These are phyloP conservation scores for Clarias macrocephalus DNA, from an alignment of 2,113 vertebrate species.

Conservation along the genomic window DNA sequence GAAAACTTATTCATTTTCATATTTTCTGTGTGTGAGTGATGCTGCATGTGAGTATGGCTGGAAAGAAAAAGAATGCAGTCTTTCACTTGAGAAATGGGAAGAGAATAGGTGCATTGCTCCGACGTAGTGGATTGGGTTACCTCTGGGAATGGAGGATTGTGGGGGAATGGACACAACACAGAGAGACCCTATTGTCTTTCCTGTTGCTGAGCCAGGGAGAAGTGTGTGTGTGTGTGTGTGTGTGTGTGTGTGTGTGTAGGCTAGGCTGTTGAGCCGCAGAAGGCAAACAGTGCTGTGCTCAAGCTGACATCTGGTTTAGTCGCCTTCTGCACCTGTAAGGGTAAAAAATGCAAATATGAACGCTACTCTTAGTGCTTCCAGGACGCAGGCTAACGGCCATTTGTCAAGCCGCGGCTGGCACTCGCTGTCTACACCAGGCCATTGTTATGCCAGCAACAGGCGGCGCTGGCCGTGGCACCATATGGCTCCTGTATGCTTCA, in stretches of 20 bases:
- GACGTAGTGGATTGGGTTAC: conserved; percentile 70
- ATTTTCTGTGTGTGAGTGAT: conserved; percentile 40
- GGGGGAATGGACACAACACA: conserved; percentile 51
- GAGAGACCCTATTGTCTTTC: conserved; percentile 80
- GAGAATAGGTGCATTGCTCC: conserved; percentile 87
- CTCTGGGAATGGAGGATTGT: conserved; percentile 58
- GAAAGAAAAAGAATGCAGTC: conserved; percentile 72
- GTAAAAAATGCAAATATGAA: conserved; percentile 76
- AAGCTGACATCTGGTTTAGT: conserved; percentile 85
- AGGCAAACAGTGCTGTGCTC: conserved; percentile 73
- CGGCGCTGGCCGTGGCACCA: conserved; percentile 79
- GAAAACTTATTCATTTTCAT: conserved; percentile 41
- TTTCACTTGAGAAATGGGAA: conserved; percentile 81
- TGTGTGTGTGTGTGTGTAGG: conserved; percentile 64
- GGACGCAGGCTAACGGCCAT: conserved; percentile 74
- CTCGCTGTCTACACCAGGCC: conserved; percentile 69
- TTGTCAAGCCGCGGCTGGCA: conserved; percentile 73
- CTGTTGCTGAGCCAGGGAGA: conserved; percentile 64
- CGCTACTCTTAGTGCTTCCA: conserved; percentile 63
- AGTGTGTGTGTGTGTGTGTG: conserved; percentile 69
- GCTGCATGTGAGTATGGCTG: conserved; percentile 45
- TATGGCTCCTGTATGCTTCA: conserved; percentile 84
- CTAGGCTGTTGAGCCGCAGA: conserved; percentile 68
- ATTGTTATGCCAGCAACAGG: conserved; percentile 85
- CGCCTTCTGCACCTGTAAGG: conserved; percentile 79